Percentiles rank a stretch among this genome's conserved stretches.
Conservation (phyloP, 2,113 vertebrate species). For the Pseudolaguvia tuberculata region DNA sequence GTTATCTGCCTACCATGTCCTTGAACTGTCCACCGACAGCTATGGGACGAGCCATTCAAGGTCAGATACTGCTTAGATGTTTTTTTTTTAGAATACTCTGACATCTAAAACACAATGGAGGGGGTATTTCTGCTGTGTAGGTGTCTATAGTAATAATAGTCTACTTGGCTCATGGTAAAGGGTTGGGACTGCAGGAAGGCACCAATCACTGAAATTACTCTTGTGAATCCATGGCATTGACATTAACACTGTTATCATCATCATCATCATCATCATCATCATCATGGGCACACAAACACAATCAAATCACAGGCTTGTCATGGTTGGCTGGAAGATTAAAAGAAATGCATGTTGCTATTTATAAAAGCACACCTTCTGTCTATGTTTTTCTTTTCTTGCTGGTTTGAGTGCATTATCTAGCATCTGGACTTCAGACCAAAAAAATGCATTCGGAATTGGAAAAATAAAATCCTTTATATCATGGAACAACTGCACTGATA, state of each 20-base stretch:
- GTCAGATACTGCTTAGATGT: neutral
- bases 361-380: neutral
- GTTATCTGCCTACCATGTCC: constrained; percentile 31
- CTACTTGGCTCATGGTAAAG: neutral
- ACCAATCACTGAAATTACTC: neutral
- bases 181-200: neutral
- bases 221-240: neutral
- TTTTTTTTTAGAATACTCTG: neutral
- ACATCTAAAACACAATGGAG: constrained; percentile 21
- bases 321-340: constrained; percentile 5
- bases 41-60: constrained; percentile 25
- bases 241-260: constrained; percentile 1
- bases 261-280: constrained; percentile 10
- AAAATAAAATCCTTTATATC: neutral
- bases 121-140: constrained; percentile 9
- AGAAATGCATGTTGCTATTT: neutral
- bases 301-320: neutral
- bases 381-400: neutral
- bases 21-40: constrained; percentile 32
- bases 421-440: constrained; percentile 2
- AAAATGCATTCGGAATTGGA: neutral
- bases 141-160: constrained; percentile 14
- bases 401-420: neutral
- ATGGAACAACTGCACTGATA: neutral
- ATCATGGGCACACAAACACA: neutral